Percentiles rank a stretch among this genome's conserved stretches.
These are phyloP conservation scores for Schmidtea mediterranea DNA, from an alignment of 1,140 invertebrate genomes.

Conservation along the genomic window DNA sequence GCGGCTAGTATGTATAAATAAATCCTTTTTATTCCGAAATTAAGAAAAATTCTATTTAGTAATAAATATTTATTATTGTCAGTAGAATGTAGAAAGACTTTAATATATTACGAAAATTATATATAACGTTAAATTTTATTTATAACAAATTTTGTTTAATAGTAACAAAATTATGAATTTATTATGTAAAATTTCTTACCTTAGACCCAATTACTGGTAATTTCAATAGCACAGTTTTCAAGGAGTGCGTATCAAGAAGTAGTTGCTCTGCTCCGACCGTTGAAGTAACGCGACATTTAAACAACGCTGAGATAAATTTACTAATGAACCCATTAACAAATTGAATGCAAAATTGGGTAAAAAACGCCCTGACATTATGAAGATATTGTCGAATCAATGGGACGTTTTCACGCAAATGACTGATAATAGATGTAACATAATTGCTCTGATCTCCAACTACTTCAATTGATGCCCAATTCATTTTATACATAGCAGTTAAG, in stretches of 20 bases:
- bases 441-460: slow-evolving; percentile 80
- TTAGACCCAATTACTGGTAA: slow-evolving; percentile 68
- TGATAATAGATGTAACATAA: slow-evolving; percentile 64
- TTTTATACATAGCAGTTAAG: slow-evolving; percentile 63
- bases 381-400: slow-evolving; percentile 66
- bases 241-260: slow-evolving; percentile 78
- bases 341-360: slow-evolving; percentile 83
- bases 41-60: too few species aligned
- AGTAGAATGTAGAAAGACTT: too few species aligned
- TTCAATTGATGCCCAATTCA: slow-evolving; percentile 66
- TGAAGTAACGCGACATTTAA: slow-evolving; percentile 71
- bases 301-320: slow-evolving; percentile 54
- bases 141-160: too few species aligned
- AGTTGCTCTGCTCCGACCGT: slow-evolving; percentile 69
- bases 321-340: slow-evolving; percentile 74
- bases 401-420: slow-evolving; percentile 57
- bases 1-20: too few species aligned
- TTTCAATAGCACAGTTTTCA: slow-evolving; percentile 80
- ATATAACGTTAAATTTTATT: too few species aligned
- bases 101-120: too few species aligned
- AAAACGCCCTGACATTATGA: slow-evolving; percentile 79
- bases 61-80: too few species aligned
- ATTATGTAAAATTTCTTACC: slow-evolving; percentile 22
- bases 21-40: too few species aligned
- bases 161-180: too few species aligned